Evolutionary conservation across 2,797 vertebrate species (phyloP), one percentile per base, ranked within the genome.

Genomic region (Rhinophrynus dorsalis): DNA sequence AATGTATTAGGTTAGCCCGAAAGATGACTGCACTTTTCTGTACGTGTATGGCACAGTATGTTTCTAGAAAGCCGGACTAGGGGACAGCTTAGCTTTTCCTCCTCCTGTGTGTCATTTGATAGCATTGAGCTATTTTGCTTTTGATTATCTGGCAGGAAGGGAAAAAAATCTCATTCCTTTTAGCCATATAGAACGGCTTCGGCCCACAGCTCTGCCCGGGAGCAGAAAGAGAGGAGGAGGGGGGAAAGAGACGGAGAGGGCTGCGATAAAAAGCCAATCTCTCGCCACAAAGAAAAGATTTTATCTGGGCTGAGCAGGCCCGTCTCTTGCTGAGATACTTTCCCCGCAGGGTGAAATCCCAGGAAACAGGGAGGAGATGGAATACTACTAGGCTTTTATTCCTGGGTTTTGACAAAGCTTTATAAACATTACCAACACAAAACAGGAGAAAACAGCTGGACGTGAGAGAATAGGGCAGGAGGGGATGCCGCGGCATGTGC

Each of bases 261-360:
- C 17, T 13, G 42, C 47, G 68, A 72, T 72, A 65, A 58, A 65
- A 72, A 72, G 61, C 68, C 68, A 65, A 72, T 72, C 68, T 72
- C 33, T 40, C 6, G 9, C 60, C 68, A 65, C 68, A 72, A 72
- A 72, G 68, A 57, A 51, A 51, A 72, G 68, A 72, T 72, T 51
- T 65, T 65, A 72, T 72, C 68, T 65, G 61, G 23, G 32, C 54
- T 3, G 33, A 65, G 60, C 68, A 72, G 68, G 42, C 61, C 30
- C 18, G 13, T 47, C 33, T 58, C 54, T 40, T 30, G 52, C 61
- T 57, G 60, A 15, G 68, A 30, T 64, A 65, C 60, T 61, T 72
- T 65, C 60, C 52, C 52, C 12, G 42, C 61, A 50, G 60, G 61
- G 45, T 11, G 26, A 72, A 50, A 72, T 72, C 60, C 61, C 68